Percentiles rank a stretch among this genome's conserved stretches.
phyloP scores from a whole-genome alignment of 2,888 invertebrate genomes.

The Lithophane socia region DNA sequence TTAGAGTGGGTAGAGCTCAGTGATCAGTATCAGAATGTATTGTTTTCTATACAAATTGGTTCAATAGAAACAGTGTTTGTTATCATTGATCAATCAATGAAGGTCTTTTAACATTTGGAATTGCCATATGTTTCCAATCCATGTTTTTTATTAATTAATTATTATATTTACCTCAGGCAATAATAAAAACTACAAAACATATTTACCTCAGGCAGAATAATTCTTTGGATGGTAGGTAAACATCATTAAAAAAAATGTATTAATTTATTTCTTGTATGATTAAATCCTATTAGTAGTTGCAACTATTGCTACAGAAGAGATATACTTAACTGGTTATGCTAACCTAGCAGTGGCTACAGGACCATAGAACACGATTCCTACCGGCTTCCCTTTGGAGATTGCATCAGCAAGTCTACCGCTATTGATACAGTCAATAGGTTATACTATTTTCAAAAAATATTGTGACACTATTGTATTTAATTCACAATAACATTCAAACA shows the following conservation, averaged over 20 bases:
- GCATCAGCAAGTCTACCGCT: too few relatives aligned
- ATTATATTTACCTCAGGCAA: neutral
- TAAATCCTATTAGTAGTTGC: neutral
- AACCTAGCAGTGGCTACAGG: neutral
- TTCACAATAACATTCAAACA: too few relatives aligned
- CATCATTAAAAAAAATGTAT: neutral
- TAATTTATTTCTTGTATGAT: neutral
- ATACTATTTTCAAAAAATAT: too few relatives aligned
- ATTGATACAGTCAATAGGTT: too few relatives aligned
- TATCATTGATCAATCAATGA: neutral
- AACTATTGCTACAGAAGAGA: neutral
- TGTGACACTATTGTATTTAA: too few relatives aligned
- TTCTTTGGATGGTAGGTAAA: neutral
- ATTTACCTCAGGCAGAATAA: neutral
- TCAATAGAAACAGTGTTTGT: neutral
- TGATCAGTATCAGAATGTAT: neutral
- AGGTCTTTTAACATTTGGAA: neutral
- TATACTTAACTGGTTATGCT: neutral
- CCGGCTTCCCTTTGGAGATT: too few relatives aligned
- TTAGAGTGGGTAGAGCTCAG: constrained; percentile 15
- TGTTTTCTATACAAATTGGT: neutral
- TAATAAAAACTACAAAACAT: neutral
- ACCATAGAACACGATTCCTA: too few relatives aligned
- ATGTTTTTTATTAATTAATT: neutral
- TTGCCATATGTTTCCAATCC: neutral